phyloP scores from a whole-genome alignment of 2,888 invertebrate genomes.

The Terebella lapidaria region DNA sequence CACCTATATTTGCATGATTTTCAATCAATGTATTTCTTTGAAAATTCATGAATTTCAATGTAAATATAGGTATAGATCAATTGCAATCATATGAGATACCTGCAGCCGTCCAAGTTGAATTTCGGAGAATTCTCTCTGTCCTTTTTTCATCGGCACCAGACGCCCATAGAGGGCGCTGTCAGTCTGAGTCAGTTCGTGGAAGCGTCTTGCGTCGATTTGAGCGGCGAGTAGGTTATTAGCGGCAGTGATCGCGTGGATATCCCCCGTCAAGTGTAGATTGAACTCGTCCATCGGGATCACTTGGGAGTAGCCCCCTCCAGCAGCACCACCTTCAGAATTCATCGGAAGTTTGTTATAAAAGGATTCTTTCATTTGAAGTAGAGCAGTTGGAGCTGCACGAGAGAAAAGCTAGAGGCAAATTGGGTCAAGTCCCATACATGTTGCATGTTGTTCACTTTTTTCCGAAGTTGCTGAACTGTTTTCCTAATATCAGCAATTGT shows the following conservation, averaged over 20 bases:
- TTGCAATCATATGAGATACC: too few species aligned
- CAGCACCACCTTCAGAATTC: slow-evolving; percentile 79
- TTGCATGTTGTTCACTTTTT: too few species aligned
- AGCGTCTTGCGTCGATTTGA: slow-evolving; percentile 91
- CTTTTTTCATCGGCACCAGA: slow-evolving; percentile 79
- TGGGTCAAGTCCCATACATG: too few species aligned
- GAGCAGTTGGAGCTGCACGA: too few species aligned
- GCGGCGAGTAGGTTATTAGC: slow-evolving; percentile 97
- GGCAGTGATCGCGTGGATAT: slow-evolving; percentile 93
- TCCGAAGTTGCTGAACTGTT: too few species aligned
- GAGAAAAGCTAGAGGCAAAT: too few species aligned
- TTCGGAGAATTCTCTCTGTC: slow-evolving; percentile 74
- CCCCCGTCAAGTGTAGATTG: slow-evolving; percentile 92
- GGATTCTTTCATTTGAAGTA: too few species aligned
- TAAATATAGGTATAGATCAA: background rate
- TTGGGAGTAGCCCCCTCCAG: slow-evolving; percentile 94
- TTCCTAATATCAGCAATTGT: too few species aligned
- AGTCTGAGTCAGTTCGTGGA: slow-evolving; percentile 90
- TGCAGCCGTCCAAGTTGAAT: slow-evolving; percentile 72
- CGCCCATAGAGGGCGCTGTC: slow-evolving; percentile 78
- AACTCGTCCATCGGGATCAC: slow-evolving; percentile 99
- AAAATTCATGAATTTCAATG: background rate
- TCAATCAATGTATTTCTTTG: background rate
- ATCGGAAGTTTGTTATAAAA: too few species aligned
- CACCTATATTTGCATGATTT: background rate